Evolutionary conservation across 2,888 invertebrate species (phyloP).

Genomic region (Coelogynopora nodosa): DNA sequence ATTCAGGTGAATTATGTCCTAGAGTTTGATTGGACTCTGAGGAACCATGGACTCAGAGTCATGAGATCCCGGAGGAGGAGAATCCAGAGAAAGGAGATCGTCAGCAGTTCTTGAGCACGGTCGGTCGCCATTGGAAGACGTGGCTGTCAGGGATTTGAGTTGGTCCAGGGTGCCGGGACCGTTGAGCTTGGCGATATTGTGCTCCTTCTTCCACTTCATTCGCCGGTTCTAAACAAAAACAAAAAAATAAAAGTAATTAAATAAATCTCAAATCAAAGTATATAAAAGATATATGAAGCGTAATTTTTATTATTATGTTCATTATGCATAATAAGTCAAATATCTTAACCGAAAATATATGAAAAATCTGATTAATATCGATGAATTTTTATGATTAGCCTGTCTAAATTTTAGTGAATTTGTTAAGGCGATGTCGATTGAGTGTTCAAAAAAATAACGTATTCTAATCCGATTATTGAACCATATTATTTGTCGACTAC

Average conservation of each 20-base stretch:
- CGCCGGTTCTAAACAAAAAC: constrained; percentile 29
- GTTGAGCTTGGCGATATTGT: constrained; percentile 43
- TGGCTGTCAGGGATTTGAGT: neutral
- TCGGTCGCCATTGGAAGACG: neutral
- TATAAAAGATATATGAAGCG: too few species aligned
- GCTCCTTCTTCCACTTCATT: constrained; percentile 45
- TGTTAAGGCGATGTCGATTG: too few species aligned
- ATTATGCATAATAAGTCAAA: neutral
- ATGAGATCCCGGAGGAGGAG: neutral
- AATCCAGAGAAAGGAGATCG: neutral
- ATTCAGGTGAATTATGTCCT: too few species aligned
- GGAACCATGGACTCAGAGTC: neutral
- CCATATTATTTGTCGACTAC: too few species aligned
- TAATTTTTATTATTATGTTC: neutral
- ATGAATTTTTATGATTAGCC: too few species aligned
- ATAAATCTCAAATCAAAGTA: too few species aligned
- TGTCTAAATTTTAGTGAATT: too few species aligned
- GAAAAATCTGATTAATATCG: neutral
- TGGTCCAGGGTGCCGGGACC: constrained; percentile 43
- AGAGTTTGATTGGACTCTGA: neutral
- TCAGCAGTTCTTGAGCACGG: neutral
- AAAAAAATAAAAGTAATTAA: neutral
- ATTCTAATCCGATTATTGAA: too few species aligned
- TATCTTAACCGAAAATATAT: too few species aligned
- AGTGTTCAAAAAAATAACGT: too few species aligned